Evolutionary conservation across 2,797 vertebrate genomes (phyloP).

Genomic region (Neosalanx taihuensis): DNA sequence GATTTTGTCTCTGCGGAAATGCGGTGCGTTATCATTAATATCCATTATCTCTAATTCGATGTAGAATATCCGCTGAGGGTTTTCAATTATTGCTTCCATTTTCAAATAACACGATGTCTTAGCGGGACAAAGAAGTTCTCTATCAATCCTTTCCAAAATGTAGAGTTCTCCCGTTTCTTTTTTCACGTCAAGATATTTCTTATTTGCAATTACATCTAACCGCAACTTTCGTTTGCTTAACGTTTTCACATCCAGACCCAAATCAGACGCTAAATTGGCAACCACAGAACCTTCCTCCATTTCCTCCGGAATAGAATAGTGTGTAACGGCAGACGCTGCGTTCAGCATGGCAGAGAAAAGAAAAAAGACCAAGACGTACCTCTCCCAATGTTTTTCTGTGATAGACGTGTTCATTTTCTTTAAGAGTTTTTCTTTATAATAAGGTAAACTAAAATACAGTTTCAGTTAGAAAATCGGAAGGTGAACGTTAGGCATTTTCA

Average conservation of each 20-base stretch:
- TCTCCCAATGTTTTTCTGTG: conserved; percentile 1
- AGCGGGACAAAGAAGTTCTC: conserved; percentile 46
- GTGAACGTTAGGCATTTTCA: neutral
- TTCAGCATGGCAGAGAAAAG: neutral
- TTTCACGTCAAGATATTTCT: conserved; percentile 55
- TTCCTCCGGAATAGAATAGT: conserved; percentile 63
- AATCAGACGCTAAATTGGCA: conserved; percentile 58
- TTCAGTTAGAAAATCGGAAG: neutral
- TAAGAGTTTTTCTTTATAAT: neutral
- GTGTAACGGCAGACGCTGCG: conserved; percentile 30
- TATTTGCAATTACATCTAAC: conserved; percentile 50
- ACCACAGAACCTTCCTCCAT: conserved; percentile 60
- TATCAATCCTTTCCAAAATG: conserved; percentile 58
- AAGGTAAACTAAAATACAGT: neutral
- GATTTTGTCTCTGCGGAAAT: conserved; percentile 39
- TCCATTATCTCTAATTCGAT: conserved; percentile 57
- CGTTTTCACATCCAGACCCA: conserved; percentile 50
- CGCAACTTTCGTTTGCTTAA: conserved; percentile 52
- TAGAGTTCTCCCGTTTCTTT: conserved; percentile 55
- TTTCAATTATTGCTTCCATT: conserved; percentile 56
- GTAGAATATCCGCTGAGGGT: conserved; percentile 52
- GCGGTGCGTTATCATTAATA: conserved; percentile 65
- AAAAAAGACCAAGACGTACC: conserved; percentile 46
- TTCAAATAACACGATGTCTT: conserved; percentile 52
- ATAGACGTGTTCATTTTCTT: conserved; percentile 22